These are phyloP conservation scores for Marasmarcha lunaedactyla DNA, from an alignment of 2,888 invertebrate genomes.

Conservation along the genomic window DNA sequence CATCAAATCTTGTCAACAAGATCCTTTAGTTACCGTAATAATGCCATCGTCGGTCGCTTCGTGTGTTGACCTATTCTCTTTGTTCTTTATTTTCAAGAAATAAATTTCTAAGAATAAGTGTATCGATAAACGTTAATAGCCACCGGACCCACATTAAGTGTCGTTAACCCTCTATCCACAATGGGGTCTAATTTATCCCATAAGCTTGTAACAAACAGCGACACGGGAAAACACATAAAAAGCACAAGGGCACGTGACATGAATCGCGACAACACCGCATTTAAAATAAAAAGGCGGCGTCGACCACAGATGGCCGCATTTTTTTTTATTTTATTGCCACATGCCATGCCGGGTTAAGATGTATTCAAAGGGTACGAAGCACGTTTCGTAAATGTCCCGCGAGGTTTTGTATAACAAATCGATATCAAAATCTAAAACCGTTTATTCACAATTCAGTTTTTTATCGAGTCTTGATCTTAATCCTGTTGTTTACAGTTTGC, in stretches of 20 bases:
- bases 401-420: too few species aligned
- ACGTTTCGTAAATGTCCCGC: too few species aligned
- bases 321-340: neutral
- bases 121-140: neutral
- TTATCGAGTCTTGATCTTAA: too few species aligned
- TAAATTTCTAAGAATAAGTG: too few species aligned
- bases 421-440: too few species aligned
- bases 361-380: neutral
- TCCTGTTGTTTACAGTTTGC: too few species aligned
- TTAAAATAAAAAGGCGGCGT: conserved; percentile 3
- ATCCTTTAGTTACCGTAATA: too few species aligned
- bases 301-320: conserved; percentile 4
- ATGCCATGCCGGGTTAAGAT: neutral
- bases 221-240: conserved; percentile 19
- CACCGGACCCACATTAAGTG: conserved; percentile 5
- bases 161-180: conserved; percentile 12
- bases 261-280: conserved; percentile 10
- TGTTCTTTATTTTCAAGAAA: neutral
- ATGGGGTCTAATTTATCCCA: conserved; percentile 14
- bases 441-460: too few species aligned
- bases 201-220: conserved; percentile 11
- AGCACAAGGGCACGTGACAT: conserved; percentile 16
- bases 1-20: too few species aligned
- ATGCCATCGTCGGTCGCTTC: too few species aligned
- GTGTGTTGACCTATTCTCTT: neutral